Evolutionary conservation across 2,888 invertebrate genomes (phyloP).

Genomic region (Adelognathus sp.): DNA sequence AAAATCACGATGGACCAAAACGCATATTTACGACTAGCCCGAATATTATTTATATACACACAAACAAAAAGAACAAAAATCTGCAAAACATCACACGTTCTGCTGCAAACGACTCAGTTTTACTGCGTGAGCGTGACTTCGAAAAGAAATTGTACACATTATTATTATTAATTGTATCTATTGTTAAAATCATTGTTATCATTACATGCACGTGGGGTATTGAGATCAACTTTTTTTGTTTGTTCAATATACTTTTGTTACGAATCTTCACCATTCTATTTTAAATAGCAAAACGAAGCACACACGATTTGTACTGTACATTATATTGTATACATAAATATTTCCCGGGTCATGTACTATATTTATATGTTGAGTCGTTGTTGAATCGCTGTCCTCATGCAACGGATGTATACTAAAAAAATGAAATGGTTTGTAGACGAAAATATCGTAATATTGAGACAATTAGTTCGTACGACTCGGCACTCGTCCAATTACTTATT

Average conservation of each 20-base stretch:
- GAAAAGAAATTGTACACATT: background rate
- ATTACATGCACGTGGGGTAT: constrained; percentile 36
- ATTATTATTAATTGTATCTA: background rate
- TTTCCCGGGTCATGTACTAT: constrained; percentile 5
- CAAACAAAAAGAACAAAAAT: background rate
- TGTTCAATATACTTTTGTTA: constrained; percentile 41
- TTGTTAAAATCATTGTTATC: background rate
- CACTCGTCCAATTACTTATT: too few species aligned
- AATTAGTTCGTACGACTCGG: background rate
- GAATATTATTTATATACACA: constrained; percentile 50
- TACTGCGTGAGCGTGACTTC: background rate
- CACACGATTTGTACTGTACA: constrained; percentile 12
- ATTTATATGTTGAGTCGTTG: constrained; percentile 18
- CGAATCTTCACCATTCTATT: constrained; percentile 27
- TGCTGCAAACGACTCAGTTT: background rate
- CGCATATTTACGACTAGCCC: constrained; percentile 57
- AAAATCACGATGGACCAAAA: constrained; percentile 65
- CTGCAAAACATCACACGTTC: background rate
- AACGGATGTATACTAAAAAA: constrained; percentile 24
- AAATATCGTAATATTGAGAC: background rate
- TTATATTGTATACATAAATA: too few species aligned
- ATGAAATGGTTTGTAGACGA: constrained; percentile 11
- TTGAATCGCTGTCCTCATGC: constrained; percentile 4
- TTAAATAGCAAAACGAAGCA: constrained; percentile 20
- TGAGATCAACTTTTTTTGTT: constrained; percentile 20